phyloP scores from a whole-genome alignment of 2,888 invertebrate species.

The Molanna angustata region DNA sequence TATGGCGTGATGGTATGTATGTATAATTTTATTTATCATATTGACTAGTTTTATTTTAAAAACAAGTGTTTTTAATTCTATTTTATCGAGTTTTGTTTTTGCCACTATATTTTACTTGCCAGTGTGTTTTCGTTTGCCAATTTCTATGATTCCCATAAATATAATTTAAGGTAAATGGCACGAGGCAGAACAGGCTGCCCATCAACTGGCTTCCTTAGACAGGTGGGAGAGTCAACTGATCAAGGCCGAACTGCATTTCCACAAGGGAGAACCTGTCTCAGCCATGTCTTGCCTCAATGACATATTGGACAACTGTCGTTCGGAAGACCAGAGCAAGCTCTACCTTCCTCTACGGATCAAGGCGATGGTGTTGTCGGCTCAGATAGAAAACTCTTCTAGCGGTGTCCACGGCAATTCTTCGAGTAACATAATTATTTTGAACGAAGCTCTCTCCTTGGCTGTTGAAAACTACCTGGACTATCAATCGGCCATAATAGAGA shows the following conservation, averaged over 20 bases:
- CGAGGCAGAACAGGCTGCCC: slow-evolving; percentile 66
- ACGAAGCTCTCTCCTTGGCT: slow-evolving; percentile 72
- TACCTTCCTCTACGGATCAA: slow-evolving; percentile 58
- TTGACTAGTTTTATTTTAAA: not conserved
- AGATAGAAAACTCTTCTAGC: slow-evolving; percentile 62
- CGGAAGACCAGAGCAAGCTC: slow-evolving; percentile 53
- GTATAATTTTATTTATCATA: not conserved
- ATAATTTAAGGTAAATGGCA: slow-evolving; percentile 59
- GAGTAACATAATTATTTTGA: slow-evolving; percentile 56
- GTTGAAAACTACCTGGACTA: slow-evolving; percentile 74
- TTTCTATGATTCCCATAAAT: not conserved
- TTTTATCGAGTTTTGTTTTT: too few relatives aligned
- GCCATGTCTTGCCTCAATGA: slow-evolving; percentile 51
- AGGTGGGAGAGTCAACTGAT: slow-evolving; percentile 63
- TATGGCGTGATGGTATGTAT: too few relatives aligned
- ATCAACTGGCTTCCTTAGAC: slow-evolving; percentile 65
- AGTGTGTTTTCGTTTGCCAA: too few relatives aligned
- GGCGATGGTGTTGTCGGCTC: slow-evolving; percentile 66
- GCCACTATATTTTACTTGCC: too few relatives aligned
- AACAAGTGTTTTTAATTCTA: too few relatives aligned
- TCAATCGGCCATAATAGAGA: slow-evolving; percentile 68
- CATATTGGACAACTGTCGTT: slow-evolving; percentile 53
- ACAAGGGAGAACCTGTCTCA: slow-evolving; percentile 51
- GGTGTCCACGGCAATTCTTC: slow-evolving; percentile 51
- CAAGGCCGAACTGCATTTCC: slow-evolving; percentile 55